A percentile compares a stretch with the other conserved stretches of the same genome.
Conservation (phyloP, 1,140 invertebrate species). For the Amphibalanus amphitrite region DNA sequence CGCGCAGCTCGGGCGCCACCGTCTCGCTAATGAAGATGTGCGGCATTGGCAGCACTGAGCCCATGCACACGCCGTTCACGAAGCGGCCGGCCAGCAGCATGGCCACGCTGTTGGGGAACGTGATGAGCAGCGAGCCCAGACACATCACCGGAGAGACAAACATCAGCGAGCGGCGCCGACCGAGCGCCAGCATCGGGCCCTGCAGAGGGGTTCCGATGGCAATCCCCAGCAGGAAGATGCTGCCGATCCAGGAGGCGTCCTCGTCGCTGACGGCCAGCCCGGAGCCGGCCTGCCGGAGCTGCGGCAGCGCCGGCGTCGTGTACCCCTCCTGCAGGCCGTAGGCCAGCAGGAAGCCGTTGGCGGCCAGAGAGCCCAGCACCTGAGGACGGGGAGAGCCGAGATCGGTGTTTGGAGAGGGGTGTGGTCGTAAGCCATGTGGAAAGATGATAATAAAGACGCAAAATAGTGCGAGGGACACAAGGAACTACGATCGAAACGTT, state of each 20-base stretch:
- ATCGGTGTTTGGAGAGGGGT: no score
- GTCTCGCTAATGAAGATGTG: constrained; percentile 4
- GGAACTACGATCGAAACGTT: no score
- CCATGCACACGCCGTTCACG: not conserved
- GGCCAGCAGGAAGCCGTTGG: not conserved
- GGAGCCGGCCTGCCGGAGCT: not conserved
- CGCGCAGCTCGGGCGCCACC: constrained; percentile 3
- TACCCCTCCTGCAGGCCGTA: constrained; percentile 4
- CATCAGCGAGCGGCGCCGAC: not conserved
- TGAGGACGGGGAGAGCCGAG: not conserved
- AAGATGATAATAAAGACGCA: no score
- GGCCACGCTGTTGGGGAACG: not conserved
- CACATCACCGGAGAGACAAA: not conserved
- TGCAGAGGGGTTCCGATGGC: not conserved
- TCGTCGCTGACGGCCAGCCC: not conserved
- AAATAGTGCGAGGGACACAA: no score
- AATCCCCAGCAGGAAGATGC: constrained; percentile 4
- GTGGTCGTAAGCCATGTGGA: no score
- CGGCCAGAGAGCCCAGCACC: not conserved
- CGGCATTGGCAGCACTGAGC: not conserved
- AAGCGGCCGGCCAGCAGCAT: constrained; percentile 1
- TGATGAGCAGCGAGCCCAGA: not conserved
- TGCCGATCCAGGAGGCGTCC: constrained; percentile 1
- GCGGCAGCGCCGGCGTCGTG: constrained; percentile 1
- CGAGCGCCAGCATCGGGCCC: not conserved